These are phyloP conservation scores for Adelges cooleyi DNA, from an alignment of 1,140 invertebrate genomes.

Conservation along the genomic window DNA sequence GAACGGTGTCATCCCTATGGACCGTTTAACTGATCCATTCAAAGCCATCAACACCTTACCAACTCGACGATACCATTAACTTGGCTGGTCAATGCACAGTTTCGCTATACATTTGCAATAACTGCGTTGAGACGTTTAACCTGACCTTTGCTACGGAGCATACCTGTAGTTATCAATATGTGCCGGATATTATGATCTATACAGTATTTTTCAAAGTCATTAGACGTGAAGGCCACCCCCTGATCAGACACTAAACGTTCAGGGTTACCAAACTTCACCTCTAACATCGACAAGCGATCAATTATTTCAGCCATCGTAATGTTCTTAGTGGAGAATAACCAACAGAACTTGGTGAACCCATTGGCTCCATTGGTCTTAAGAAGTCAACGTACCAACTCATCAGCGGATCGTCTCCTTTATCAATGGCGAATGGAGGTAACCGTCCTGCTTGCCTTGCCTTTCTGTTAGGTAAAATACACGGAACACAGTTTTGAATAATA, in stretches of 20 bases:
- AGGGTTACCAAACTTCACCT: background rate
- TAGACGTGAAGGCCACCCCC: background rate
- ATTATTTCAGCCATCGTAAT: background rate
- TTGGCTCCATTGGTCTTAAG: background rate
- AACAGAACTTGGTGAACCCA: slow-evolving; percentile 4
- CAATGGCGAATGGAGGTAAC: background rate
- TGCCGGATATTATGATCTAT: background rate
- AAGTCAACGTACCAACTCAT: background rate
- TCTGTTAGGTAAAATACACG: background rate
- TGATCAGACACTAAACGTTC: background rate
- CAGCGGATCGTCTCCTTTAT: background rate
- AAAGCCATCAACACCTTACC: background rate
- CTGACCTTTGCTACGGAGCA: background rate
- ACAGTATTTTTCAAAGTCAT: background rate
- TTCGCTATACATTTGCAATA: background rate
- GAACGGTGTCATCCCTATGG: background rate
- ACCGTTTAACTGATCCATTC: background rate
- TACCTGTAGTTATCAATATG: background rate
- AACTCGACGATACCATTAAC: background rate
- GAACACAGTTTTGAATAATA: background rate
- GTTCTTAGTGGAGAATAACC: background rate
- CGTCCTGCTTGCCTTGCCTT: background rate
- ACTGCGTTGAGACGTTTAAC: background rate
- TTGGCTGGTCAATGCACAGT: background rate
- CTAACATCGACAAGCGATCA: background rate